Evolutionary conservation across 92 coral and sea anemone species (phyloP).

Genomic region (Blastomussa wellsi): DNA sequence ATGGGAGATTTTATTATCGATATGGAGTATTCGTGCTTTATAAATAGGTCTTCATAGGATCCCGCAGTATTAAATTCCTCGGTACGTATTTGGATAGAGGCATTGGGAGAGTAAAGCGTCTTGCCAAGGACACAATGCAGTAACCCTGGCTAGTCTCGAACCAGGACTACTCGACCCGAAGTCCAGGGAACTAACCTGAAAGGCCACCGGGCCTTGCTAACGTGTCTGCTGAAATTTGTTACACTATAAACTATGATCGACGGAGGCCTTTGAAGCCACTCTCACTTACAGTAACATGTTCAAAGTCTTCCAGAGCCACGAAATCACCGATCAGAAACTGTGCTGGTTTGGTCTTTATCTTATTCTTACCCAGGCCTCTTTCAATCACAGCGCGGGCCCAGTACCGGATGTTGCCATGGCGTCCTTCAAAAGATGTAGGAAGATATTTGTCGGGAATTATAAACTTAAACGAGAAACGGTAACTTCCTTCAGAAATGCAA

Average conservation of each 20-base stretch:
- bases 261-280: not conserved
- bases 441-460: constrained; percentile 66
- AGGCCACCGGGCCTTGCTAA: no score
- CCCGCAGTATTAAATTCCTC: no score
- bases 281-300: constrained; percentile 46
- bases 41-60: no score
- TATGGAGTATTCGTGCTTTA: no score
- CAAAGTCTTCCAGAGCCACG: constrained; percentile 56
- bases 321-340: constrained; percentile 56
- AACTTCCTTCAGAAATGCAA: constrained; percentile 34
- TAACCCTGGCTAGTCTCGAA: no score
- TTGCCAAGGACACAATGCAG: no score
- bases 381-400: constrained; percentile 66
- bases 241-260: not conserved
- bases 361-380: constrained; percentile 56
- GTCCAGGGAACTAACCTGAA: no score
- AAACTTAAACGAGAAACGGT: constrained; percentile 67
- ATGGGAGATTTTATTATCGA: no score
- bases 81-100: no score
- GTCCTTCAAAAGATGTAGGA: constrained; percentile 77
- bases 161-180: no score
- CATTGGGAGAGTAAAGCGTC: no score
- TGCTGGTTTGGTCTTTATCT: constrained; percentile 59
- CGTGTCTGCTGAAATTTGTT: no score
- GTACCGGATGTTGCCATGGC: constrained; percentile 74